Evolutionary conservation across 37 sponge, comb jelly and placozoan species (phyloP).

Genomic region (Ephydatia muelleri): DNA sequence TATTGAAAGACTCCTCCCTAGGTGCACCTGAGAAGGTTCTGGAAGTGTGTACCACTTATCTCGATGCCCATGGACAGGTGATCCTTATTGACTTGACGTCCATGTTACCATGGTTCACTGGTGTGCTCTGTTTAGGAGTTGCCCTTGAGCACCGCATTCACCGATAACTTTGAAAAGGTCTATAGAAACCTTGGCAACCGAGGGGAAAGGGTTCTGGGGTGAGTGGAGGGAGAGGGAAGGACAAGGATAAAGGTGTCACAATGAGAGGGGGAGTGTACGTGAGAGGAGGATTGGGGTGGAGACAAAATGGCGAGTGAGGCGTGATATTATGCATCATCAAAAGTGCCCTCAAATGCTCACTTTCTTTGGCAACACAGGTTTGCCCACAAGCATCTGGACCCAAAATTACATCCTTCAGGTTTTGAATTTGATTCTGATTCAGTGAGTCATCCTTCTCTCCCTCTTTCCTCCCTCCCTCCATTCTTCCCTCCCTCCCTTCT

Average conservation of each 20-base stretch:
- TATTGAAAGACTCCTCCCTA: background rate
- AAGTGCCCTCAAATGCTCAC: background rate
- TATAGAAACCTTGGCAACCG: constrained; percentile 85
- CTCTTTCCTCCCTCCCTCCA: too few species aligned
- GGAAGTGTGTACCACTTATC: constrained; percentile 66
- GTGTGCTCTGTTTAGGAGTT: constrained; percentile 40
- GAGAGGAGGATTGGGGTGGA: background rate
- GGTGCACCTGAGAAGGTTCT: constrained; percentile 93
- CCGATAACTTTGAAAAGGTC: constrained; percentile 57
- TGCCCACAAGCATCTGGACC: constrained; percentile 70
- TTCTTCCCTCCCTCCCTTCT: too few species aligned
- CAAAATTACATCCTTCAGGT: constrained; percentile 69
- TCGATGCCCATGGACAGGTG: constrained; percentile 63
- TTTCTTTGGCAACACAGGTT: constrained; percentile 37
- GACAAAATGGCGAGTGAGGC: too few species aligned
- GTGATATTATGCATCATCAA: background rate
- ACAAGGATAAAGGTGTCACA: too few species aligned
- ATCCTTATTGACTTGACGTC: background rate
- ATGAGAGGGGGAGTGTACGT: background rate
- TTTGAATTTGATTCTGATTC: constrained; percentile 81
- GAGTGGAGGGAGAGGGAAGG: background rate
- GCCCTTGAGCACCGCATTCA: constrained; percentile 45
- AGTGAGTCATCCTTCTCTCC: constrained; percentile 14
- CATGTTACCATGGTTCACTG: constrained; percentile 1
- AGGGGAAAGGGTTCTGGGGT: constrained; percentile 98